Base-by-base conservation (phyloP, 2,113 vertebrate genomes). In the Xyliphius kryptos region DNA sequence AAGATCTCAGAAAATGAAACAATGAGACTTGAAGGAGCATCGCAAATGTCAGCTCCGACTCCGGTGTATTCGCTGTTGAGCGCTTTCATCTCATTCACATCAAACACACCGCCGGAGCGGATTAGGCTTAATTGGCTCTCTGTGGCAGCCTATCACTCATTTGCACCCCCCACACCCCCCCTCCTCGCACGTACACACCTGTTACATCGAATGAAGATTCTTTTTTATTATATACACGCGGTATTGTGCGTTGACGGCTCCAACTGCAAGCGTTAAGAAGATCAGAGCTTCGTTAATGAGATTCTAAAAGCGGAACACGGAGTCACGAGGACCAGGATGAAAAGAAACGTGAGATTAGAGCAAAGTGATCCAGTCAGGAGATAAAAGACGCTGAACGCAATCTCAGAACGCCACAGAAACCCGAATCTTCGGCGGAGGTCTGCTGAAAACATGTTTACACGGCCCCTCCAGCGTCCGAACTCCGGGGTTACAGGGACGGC, bases 1-100 rank as follows among this genome's bases (percentile, higher is more conserved):
- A 5, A 32, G 4, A 32, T 32, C 68, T 60, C 66, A 66, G 60
- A 54, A 26, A 2, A 10, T 16, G 26, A 54, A 54, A 37, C 5
- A 2, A 54, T 32, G 40, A 41, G 10, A 17, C 15, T 16, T 36
- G 26, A 10, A 54, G n/a, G 9, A 36, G 26, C 32, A 10, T 54
- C 6, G 11, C 12, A 11, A 9, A 36, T n/a, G 9, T 16, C n/a
- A 7, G 26, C 36, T 13, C 13, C n/a, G 51, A 41, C 40, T 41
- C 8, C 14, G 15, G 20, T 32, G 7, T n/a, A 4, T 9, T 15
- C 19, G 11, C 54, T 13, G 12, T 12, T 2, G 6, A 41, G 16
- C 13, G 11, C 54, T 56, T 41, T 41, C 12, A 14, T 40, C 16
- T 41, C 54, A 8, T 36, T 41, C 40, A 41, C 40, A 41, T 41